Conservation (phyloP, 1,140 invertebrate genomes). For the Drosophila auraria region DNA sequence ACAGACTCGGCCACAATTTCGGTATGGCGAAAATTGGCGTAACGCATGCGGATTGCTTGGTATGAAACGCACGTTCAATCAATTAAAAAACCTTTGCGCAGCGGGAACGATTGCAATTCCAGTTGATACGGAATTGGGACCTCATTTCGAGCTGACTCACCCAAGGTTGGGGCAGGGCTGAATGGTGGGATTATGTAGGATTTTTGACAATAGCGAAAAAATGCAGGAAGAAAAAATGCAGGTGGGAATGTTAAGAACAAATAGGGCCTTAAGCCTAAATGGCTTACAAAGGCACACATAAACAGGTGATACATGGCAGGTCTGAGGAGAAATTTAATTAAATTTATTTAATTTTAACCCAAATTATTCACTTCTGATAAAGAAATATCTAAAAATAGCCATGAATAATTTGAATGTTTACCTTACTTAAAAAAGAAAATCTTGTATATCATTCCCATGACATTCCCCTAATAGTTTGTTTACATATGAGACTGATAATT, state of each 20-base stretch:
- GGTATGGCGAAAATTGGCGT: slow-evolving; percentile 49
- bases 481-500: slow-evolving; percentile 29
- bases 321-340: background rate
- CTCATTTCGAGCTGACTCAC: slow-evolving; percentile 26
- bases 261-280: background rate
- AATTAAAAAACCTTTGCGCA: slow-evolving; percentile 76
- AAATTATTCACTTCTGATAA: background rate
- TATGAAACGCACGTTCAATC: slow-evolving; percentile 76
- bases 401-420: background rate
- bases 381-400: background rate
- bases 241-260: background rate
- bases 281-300: background rate
- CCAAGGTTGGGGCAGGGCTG: slow-evolving; percentile 30
- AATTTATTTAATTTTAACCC: background rate
- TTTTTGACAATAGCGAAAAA: slow-evolving; percentile 1
- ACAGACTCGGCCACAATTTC: slow-evolving; percentile 16
- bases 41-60: slow-evolving; percentile 53
- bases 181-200: background rate
- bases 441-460: background rate
- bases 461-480: slow-evolving; percentile 19
- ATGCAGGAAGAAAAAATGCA: background rate
- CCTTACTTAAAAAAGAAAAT: background rate
- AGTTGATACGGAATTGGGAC: slow-evolving; percentile 18
- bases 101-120: slow-evolving; percentile 41
- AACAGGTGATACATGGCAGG: background rate